A percentile compares a stretch with the other conserved stretches of the same genome.
Evolutionary conservation across 2,888 invertebrate genomes (phyloP).

Genomic region (Conops quadrifasciatus): DNA sequence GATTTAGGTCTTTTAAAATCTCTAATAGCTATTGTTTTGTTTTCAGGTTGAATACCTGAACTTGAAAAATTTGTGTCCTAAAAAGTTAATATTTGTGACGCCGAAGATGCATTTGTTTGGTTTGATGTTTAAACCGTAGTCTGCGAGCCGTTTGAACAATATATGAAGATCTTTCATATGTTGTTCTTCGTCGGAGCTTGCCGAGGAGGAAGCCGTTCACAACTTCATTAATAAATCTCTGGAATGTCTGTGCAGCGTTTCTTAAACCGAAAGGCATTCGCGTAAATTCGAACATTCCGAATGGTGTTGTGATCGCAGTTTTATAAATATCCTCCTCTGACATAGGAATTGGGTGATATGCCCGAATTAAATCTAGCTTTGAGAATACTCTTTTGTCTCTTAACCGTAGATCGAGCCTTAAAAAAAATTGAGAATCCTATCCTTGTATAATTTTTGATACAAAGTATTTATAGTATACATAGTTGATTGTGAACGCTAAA

Average conservation of each 20-base stretch:
- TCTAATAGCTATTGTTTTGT: neutral
- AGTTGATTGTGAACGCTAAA: no score
- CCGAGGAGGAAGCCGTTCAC: constrained; percentile 25
- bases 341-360: constrained; percentile 32
- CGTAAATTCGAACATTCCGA: constrained; percentile 26
- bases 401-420: no score
- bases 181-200: constrained; percentile 1
- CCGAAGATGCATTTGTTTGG: constrained; percentile 17
- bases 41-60: constrained; percentile 6
- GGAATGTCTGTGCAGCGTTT: constrained; percentile 3
- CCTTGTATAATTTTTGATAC: constrained; percentile 23
- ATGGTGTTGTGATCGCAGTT: constrained; percentile 11
- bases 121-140: constrained; percentile 19
- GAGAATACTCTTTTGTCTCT: constrained; percentile 45
- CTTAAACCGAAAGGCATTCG: constrained; percentile 31
- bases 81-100: neutral
- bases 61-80: constrained; percentile 4
- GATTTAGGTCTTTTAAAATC: constrained; percentile 1
- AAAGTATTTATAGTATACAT: no score
- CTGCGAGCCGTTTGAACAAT: neutral
- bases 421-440: no score
- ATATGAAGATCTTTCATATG: constrained; percentile 9
- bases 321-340: neutral
- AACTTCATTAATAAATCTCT: constrained; percentile 10
- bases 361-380: constrained; percentile 46